Evolutionary conservation across 2,113 vertebrate genomes (phyloP), one percentile per base, ranked within the genome.

Genomic region (Entelurus aequoreus): DNA sequence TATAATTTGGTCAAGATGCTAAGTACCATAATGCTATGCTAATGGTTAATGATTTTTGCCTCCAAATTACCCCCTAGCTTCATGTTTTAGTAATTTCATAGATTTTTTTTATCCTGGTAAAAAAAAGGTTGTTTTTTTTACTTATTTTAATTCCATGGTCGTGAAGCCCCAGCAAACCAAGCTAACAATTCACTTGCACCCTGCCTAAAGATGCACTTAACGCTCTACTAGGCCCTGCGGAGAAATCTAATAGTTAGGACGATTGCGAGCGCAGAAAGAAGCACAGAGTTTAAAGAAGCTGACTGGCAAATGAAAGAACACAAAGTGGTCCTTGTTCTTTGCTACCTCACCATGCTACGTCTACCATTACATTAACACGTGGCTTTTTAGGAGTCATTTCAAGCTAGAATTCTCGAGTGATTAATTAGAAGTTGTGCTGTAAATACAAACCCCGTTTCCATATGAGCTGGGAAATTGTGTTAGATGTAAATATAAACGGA

Each of bases 211-310:
- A 64, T 59, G 42, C 16, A 60, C 36, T 0, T 47, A 36, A 63
- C 55, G 54, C 38, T 49, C 9, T 57, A 14, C 9, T 15, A 15
- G 44, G 53, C 50, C 55, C 19, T 10, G 61, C 12, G 42, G 55
- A 72, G 38, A 70, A 77, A 79, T 63, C 19, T 46, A 74, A 68
- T 54, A 59, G 21, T 21, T 21, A 56, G 68, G 69, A 77, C 15
- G 36, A 28, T 74, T 73, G 67, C 48, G 54, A 16, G 54, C 62
- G 71, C 63, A 53, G 12, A n/a, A 60, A 19, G 60, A 51, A n/a
- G 49, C 44, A 8, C 57, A 11, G 42, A 35, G 49, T 21, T 68
- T n/a, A 38, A 35, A 38, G 76, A 58, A 0, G 4, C 15, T 44
- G 51, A 51, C 40, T 28, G 58, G 28, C 46, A 54, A 70, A 60